Evolutionary conservation across 2,888 invertebrate genomes (phyloP).

Genomic region (Lysandra coridon): DNA sequence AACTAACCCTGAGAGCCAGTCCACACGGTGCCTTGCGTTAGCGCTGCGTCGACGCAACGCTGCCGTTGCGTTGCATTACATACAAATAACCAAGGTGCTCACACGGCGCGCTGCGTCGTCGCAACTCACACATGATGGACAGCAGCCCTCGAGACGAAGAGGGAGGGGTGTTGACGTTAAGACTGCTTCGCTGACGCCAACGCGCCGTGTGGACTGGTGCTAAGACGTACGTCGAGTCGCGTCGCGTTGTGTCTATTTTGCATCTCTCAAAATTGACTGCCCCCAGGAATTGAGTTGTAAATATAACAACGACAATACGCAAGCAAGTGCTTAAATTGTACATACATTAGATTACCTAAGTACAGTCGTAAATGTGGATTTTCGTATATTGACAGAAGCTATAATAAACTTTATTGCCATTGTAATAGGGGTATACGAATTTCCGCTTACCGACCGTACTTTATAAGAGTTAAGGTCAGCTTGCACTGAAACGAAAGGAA

Average conservation of each 20-base stretch:
- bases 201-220: too few relatives aligned
- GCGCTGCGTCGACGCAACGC: too few relatives aligned
- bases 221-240: too few relatives aligned
- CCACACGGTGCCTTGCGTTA: too few relatives aligned
- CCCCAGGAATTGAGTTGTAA: constrained; percentile 31
- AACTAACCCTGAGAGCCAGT: too few relatives aligned
- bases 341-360: constrained; percentile 45
- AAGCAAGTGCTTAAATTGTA: constrained; percentile 65
- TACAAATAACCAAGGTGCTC: too few relatives aligned
- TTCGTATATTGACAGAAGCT: not conserved
- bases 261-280: not conserved
- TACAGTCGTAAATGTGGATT: not conserved
- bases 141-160: too few relatives aligned
- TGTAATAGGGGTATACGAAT: not conserved
- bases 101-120: too few relatives aligned
- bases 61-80: too few relatives aligned
- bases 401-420: not conserved
- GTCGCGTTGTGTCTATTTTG: not conserved
- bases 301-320: constrained; percentile 64
- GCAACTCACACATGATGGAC: too few relatives aligned
- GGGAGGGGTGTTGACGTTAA: too few relatives aligned
- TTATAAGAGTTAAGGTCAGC: not conserved
- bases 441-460: not conserved
- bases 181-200: too few relatives aligned
- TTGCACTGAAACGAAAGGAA: not conserved